Base-by-base conservation (phyloP, 2,113 vertebrate genomes). In the Scatophagus argus region DNA sequence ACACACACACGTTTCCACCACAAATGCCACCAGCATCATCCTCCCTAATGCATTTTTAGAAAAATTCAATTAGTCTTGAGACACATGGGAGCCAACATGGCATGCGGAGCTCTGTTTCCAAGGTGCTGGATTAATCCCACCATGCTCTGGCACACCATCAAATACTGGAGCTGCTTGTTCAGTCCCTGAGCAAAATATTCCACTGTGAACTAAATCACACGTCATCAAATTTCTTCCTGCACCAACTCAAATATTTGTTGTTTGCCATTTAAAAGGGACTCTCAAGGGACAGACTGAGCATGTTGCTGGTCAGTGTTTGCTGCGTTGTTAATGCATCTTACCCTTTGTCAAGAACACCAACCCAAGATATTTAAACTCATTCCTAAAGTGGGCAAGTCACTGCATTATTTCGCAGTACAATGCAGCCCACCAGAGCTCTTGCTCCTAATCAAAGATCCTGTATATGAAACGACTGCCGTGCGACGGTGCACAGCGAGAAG, bases 121-220 rank as follows among this genome's bases (percentile, higher is more conserved):
- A 38, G 55, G 69, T n/a, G 60, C 55, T 46, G 54, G 84, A 84
- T 77, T 82, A 80, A 83, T 87, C 79, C 81, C 61, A 65, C 51
- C 21, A 79, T 29, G 13, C 66, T 56, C 43, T 82, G 82, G 81
- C 78, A 73, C 44, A 14, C 41, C 66, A 81, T 70, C 83, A 81
- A 65, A 43, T 49, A 74, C 34, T 6, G 21, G n/a, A 55, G 78
- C 70, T n/a, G 62, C 58, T 64, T 25, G 5, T 64, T 84, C 79
- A 72, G 82, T 76, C 39, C 68, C 58, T 73, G 58, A 27, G 68
- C 79, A 80, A 79, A 74, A 82, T 81, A 68, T 77, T 52, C 47
- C 49, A 38, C 66, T 61, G 31, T 85, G 82, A 87, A 85, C 71
- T 77, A 73, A 43, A 78, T 84, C 51, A 63, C 67, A 67, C 29